phyloP scores from a whole-genome alignment of 2,888 invertebrate genomes.

The Drosophila affinis region DNA sequence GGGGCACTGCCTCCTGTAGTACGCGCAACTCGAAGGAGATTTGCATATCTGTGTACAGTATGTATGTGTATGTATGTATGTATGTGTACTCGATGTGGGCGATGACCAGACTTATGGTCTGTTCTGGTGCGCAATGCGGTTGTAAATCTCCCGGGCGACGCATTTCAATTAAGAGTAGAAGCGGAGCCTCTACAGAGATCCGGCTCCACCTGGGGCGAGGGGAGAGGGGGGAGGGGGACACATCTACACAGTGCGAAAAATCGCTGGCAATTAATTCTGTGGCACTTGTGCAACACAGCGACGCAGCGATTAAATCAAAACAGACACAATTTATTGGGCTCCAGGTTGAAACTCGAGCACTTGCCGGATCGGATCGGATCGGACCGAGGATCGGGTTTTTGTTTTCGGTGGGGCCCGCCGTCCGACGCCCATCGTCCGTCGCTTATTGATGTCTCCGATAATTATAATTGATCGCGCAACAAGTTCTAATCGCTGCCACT shows the following conservation, averaged over 20 bases:
- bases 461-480: constrained; percentile 56
- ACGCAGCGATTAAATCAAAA: constrained; percentile 43
- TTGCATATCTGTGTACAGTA: constrained; percentile 53
- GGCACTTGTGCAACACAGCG: constrained; percentile 51
- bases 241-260: constrained; percentile 51
- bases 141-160: constrained; percentile 41
- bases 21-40: constrained; percentile 65
- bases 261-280: constrained; percentile 58
- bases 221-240: background rate
- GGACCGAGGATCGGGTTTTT: constrained; percentile 21
- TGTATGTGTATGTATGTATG: background rate
- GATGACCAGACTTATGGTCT: constrained; percentile 21
- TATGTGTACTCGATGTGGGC: constrained; percentile 33
- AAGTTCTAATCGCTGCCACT: constrained; percentile 26
- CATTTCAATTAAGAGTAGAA: constrained; percentile 37
- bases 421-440: constrained; percentile 12
- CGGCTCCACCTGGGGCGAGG: constrained; percentile 48
- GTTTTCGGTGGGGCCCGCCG: constrained; percentile 5
- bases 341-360: constrained; percentile 30
- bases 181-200: constrained; percentile 45
- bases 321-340: constrained; percentile 49
- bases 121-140: constrained; percentile 16
- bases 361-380: background rate
- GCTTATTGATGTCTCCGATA: constrained; percentile 57
- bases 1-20: constrained; percentile 22